Conservation (phyloP, 2,797 vertebrate genomes). For the Halcyon smyrnensis region DNA sequence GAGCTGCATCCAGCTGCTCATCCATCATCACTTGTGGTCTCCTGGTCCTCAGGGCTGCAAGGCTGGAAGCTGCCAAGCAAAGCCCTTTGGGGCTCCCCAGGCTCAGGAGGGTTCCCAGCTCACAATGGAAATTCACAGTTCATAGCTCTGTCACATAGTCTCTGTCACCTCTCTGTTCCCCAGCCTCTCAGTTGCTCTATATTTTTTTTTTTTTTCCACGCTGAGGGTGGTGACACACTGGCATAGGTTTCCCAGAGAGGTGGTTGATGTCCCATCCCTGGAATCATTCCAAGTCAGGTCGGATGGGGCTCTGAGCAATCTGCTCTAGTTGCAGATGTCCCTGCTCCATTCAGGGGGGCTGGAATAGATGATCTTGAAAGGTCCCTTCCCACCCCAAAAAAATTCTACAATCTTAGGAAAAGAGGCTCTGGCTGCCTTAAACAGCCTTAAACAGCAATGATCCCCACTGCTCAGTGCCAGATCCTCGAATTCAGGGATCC, state of each 20-base stretch:
- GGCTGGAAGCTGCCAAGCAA: not conserved
- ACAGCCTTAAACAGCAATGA: not conserved
- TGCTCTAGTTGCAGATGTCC: not conserved
- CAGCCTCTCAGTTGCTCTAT: not conserved
- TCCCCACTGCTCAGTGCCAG: not conserved
- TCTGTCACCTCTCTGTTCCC: not conserved
- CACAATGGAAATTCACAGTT: not conserved
- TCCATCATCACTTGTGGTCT: not conserved
- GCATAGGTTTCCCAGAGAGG: not conserved
- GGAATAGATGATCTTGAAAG: not conserved
- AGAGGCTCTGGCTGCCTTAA: not conserved
- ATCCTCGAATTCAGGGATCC: not conserved
- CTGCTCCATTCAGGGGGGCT: not conserved
- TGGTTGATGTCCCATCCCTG: not conserved
- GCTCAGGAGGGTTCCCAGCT: accelerated
- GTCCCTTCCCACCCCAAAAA: not conserved
- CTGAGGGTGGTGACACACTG: not conserved
- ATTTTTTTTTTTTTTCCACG: not conserved
- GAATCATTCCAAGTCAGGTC: not conserved
- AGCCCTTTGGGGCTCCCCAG: not conserved
- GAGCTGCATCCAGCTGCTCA: not conserved
- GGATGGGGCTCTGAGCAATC: not conserved
- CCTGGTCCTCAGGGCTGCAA: not conserved
- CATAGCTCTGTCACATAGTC: not conserved
- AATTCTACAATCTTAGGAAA: not conserved